Evolutionary conservation across 1,140 invertebrate genomes (phyloP).

Genomic region (Apis laboriosa): DNA sequence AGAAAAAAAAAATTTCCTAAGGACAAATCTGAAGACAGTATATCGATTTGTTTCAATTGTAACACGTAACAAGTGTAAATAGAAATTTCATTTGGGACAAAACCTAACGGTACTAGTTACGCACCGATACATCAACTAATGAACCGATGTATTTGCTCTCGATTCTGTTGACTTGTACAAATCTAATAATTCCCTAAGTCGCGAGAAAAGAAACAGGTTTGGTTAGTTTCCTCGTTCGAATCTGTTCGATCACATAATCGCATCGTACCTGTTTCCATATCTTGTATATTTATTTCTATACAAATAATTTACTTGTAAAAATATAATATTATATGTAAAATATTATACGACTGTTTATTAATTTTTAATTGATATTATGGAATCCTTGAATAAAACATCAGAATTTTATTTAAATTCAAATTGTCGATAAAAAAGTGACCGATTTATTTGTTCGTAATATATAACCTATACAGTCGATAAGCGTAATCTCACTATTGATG

Average conservation of each 20-base stretch:
- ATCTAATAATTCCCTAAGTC: slow-evolving; percentile 10
- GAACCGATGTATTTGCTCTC: slow-evolving; percentile 56
- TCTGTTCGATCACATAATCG: not conserved
- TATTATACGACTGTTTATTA: no score
- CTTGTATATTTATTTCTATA: no score
- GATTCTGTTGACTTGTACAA: slow-evolving; percentile 22
- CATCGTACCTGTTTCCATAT: not conserved
- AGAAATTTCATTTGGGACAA: slow-evolving; percentile 22
- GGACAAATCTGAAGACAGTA: not conserved
- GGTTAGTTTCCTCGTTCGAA: not conserved
- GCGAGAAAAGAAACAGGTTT: not conserved
- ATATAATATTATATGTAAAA: no score
- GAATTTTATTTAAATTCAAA: no score
- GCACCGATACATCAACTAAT: slow-evolving; percentile 54
- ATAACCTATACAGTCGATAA: not conserved
- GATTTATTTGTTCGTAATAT: no score
- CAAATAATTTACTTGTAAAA: no score
- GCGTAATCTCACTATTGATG: not conserved
- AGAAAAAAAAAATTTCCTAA: no score
- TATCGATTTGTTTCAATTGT: not conserved
- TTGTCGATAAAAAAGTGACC: no score
- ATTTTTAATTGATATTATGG: no score
- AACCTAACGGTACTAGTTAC: slow-evolving; percentile 54
- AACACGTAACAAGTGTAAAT: not conserved
- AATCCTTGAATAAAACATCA: no score